Base-by-base conservation (phyloP, 1,140 invertebrate genomes). In the Drosophila pachea region DNA sequence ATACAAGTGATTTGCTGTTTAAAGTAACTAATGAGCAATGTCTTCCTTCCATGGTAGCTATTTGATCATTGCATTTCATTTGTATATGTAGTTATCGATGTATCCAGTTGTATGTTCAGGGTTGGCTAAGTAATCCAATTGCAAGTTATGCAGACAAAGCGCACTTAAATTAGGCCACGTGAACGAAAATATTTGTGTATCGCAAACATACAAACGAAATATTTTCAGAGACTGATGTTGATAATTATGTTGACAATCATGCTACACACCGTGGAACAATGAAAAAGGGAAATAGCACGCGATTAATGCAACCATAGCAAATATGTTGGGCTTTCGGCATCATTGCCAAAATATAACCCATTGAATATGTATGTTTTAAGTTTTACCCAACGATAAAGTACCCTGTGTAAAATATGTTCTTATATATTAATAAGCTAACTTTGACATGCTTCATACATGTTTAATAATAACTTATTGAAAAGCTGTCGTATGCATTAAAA, bases 161-260 rank as follows among this genome's bases (percentile, higher is more conserved):
- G 43, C 36, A 54, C 67, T 69, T 60, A 61, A 59, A 70, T 66
- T 33, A 36, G n/a, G 35, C 36, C 48, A 66, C 16, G 42, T 48
- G 59, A 68, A 68, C 43, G 48, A 67, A 58, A 33, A 59, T 36
- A 33, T 52, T 35, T 32, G 47, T 69, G 68, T 70, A 48, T 54
- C 48, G 66, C 61, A 65, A 75, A 64, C 67, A 52, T 48, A 78
- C 43, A 67, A 68, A 73, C 45, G 14, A 54, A 65, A 42, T 38
- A 52, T 33, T 49, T 63, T 69, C 33, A 38, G 55, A 65, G 45
- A 9, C 38, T 65, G 53, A 38, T 45, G 45, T 47, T 70, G 48
- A 68, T 68, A 35, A 55, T 54, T 45, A 29, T 55, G 61, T 47
- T 52, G 36, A 68, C 64, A 35, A 65, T 58, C 36, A 65, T 65